Percentiles rank a stretch among this genome's conserved stretches.
phyloP scores from a whole-genome alignment of 2,888 invertebrate genomes.

The Epirrhoe alternata region DNA sequence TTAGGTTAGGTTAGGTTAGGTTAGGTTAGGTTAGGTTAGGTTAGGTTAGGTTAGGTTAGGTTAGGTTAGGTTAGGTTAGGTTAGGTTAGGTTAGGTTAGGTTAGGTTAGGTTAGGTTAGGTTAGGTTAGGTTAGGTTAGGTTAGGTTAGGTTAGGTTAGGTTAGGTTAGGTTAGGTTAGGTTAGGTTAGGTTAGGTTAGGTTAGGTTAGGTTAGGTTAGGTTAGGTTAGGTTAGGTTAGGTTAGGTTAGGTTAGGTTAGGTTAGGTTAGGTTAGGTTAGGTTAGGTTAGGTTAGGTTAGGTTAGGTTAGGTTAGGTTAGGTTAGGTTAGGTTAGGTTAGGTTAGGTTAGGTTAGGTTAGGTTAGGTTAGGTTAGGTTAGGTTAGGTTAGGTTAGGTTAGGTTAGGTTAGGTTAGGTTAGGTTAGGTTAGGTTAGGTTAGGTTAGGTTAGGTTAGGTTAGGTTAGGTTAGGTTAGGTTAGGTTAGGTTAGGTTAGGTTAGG shows the following conservation, averaged over 20 bases:
- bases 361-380: conserved; percentile 49
- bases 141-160: too few relatives aligned
- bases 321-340: conserved; percentile 46
- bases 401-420: conserved; percentile 46
- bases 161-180: too few relatives aligned
- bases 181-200: conserved; percentile 43
- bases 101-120: too few relatives aligned
- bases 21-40: too few relatives aligned
- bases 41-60: too few relatives aligned
- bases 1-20: conserved; percentile 36
- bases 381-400: conserved; percentile 49
- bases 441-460: conserved; percentile 33
- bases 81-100: conserved; percentile 42
- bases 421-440: conserved; percentile 36
- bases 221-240: conserved; percentile 47
- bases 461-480: conserved; percentile 41
- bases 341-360: conserved; percentile 45
- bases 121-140: too few relatives aligned
- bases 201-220: conserved; percentile 47
- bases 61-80: too few relatives aligned
- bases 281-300: conserved; percentile 43
- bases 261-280: conserved; percentile 44
- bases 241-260: conserved; percentile 46
- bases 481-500: conserved; percentile 41
- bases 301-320: conserved; percentile 46